Evolutionary conservation across 2,888 invertebrate species (phyloP).

Genomic region (Ellobium chinense): DNA sequence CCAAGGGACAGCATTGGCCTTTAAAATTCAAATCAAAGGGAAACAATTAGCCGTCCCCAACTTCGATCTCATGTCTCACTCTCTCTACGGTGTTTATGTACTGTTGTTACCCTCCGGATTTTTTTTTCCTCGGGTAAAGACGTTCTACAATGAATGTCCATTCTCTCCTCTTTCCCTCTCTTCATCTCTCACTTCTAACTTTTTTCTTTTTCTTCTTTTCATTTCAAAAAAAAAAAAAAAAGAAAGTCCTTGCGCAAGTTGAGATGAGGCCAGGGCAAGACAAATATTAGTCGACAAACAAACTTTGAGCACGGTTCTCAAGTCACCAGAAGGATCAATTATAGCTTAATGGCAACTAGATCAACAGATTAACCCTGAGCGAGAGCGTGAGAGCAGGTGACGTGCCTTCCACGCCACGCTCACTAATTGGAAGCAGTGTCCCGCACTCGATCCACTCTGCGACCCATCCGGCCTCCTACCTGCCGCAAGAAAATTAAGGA

Average conservation of each 20-base stretch:
- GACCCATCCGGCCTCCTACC: neutral
- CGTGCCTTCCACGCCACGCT: constrained; percentile 25
- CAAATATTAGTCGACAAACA: constrained; percentile 40
- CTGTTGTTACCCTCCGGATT: neutral
- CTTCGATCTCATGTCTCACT: constrained; percentile 6
- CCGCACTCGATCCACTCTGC: neutral
- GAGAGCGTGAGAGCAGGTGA: constrained; percentile 30
- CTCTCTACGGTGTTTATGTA: neutral
- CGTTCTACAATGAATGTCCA: neutral
- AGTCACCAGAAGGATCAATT: constrained; percentile 38
- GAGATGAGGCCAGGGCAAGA: constrained; percentile 25
- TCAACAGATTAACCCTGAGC: constrained; percentile 32
- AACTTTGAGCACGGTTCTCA: constrained; percentile 34
- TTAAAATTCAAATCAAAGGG: constrained; percentile 16
- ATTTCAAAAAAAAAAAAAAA: neutral
- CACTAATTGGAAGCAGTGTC: constrained; percentile 31
- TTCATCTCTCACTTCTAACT: neutral
- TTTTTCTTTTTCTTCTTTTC: neutral
- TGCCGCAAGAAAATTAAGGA: neutral
- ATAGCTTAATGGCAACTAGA: constrained; percentile 40
- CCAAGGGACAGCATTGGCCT: neutral
- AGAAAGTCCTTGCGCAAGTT: constrained; percentile 31
- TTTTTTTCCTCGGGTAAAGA: constrained; percentile 12
- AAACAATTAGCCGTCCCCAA: constrained; percentile 21
- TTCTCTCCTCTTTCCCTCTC: neutral